A percentile compares a stretch with the other conserved stretches of the same genome.
Evolutionary conservation across 2,797 vertebrate genomes (phyloP).

Genomic region (Gallinago stenura): DNA sequence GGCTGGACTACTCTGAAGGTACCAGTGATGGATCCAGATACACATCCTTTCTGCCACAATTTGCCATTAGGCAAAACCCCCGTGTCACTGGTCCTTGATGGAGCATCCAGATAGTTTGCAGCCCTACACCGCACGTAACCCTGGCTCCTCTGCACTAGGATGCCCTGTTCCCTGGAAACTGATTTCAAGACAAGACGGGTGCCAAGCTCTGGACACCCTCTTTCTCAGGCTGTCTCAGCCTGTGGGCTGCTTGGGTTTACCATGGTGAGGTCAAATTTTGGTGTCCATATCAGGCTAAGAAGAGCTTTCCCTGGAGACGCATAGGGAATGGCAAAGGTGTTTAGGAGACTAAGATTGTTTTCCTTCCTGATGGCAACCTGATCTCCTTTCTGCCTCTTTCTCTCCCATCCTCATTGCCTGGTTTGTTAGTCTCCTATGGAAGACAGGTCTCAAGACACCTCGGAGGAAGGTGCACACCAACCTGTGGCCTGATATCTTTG

Average conservation of each 20-base stretch:
- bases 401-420: constrained; percentile 78
- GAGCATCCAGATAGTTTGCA: not conserved
- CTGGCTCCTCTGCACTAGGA: not conserved
- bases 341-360: not conserved
- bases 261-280: not conserved
- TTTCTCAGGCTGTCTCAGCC: not conserved
- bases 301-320: not conserved
- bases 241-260: not conserved
- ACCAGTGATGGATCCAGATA: not conserved
- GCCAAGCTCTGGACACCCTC: not conserved
- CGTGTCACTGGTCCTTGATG: not conserved
- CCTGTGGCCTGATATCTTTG: constrained; percentile 63
- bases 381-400: not conserved
- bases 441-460: constrained; percentile 81
- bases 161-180: not conserved
- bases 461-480: constrained; percentile 64
- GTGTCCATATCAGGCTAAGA: not conserved
- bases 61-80: not conserved
- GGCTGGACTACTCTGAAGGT: not conserved
- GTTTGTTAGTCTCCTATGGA: constrained; percentile 80
- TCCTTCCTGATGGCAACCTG: not conserved
- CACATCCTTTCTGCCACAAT: not conserved
- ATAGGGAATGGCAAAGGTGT: not conserved
- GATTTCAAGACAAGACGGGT: not conserved
- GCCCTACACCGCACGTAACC: not conserved